These are phyloP conservation scores for Diloba caeruleocephala DNA, from an alignment of 2,888 invertebrate genomes.

Conservation along the genomic window DNA sequence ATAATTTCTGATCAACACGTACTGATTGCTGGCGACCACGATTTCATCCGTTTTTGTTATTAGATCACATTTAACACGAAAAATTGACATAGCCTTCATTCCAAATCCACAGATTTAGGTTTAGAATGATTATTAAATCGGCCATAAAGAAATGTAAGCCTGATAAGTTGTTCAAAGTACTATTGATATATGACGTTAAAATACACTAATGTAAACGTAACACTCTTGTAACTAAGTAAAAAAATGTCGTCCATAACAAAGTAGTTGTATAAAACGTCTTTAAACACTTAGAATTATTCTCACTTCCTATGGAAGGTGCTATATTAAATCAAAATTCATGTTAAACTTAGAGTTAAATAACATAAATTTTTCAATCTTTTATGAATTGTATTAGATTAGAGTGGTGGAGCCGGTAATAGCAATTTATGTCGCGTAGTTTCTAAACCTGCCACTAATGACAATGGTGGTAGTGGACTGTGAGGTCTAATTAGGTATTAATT, in stretches of 20 bases:
- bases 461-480: constrained; percentile 37
- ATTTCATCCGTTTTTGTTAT: too few relatives aligned
- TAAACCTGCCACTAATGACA: constrained; percentile 18
- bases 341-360: constrained; percentile 28
- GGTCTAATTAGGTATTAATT: constrained; percentile 9
- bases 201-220: not conserved
- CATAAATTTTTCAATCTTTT: constrained; percentile 44
- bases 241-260: constrained; percentile 13
- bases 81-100: too few relatives aligned
- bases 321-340: constrained; percentile 48
- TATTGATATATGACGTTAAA: too few relatives aligned
- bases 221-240: constrained; percentile 5
- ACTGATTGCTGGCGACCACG: too few relatives aligned
- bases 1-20: too few relatives aligned
- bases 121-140: too few relatives aligned
- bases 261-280: constrained; percentile 20
- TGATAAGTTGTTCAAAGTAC: too few relatives aligned
- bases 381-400: constrained; percentile 40
- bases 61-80: too few relatives aligned
- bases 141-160: too few relatives aligned
- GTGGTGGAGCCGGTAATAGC: constrained; percentile 37
- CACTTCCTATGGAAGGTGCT: constrained; percentile 78
- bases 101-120: too few relatives aligned
- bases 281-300: constrained; percentile 32
- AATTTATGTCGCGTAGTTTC: constrained; percentile 36